Percentiles rank a stretch among this genome's conserved stretches.
phyloP scores from a whole-genome alignment of 2,888 invertebrate genomes.

The Parthenolecanium corni region DNA sequence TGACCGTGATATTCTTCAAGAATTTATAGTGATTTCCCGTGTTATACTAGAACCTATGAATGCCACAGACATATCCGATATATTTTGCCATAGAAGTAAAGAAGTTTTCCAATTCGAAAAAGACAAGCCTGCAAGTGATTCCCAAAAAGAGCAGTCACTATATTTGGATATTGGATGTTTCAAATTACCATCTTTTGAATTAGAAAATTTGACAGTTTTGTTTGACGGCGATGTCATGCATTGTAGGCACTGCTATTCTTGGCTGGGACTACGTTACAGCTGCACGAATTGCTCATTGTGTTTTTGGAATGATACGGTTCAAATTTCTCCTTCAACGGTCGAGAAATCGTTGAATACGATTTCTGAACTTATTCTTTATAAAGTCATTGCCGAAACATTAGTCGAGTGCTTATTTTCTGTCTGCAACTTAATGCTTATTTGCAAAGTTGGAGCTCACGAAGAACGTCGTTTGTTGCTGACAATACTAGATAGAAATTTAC shows the following conservation, averaged over 20 bases:
- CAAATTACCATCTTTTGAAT: neutral
- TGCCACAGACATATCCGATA: constrained; percentile 3
- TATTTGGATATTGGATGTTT: constrained; percentile 6
- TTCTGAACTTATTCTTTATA: neutral
- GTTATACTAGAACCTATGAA: neutral
- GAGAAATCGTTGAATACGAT: neutral
- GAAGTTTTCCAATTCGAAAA: neutral
- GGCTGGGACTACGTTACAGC: constrained; percentile 1
- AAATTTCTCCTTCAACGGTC: neutral
- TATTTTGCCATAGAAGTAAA: constrained; percentile 8
- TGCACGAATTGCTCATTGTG: neutral
- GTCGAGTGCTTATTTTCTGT: constrained; percentile 10
- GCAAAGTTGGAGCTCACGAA: neutral
- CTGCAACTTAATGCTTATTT: constrained; percentile 14
- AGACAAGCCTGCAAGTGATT: neutral
- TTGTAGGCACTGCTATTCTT: constrained; percentile 2
- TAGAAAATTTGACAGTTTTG: neutral
- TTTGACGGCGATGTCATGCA: neutral
- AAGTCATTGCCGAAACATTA: constrained; percentile 1
- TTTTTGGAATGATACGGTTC: constrained; percentile 13
- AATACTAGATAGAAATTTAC: constrained; percentile 6
- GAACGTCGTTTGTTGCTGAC: constrained; percentile 2
- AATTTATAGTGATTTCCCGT: neutral
- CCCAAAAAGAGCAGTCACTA: neutral
- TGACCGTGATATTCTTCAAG: neutral